phyloP scores from a whole-genome alignment of 2,113 vertebrate species.

The Sander lucioperca region DNA sequence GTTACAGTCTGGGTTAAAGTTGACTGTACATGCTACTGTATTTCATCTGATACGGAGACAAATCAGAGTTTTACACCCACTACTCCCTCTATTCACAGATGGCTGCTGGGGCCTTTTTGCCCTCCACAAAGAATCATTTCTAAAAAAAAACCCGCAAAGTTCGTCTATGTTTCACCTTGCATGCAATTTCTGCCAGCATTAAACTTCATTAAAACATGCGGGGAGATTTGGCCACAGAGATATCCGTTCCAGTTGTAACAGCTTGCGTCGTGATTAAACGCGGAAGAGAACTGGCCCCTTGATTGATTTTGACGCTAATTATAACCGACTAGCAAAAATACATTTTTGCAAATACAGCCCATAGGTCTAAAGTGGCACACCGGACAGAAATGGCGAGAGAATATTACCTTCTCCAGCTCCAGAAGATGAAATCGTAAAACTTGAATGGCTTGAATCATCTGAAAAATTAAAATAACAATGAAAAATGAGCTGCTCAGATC shows the following conservation, averaged over 20 bases:
- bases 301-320: constrained; percentile 99
- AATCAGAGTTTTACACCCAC: constrained; percentile 60
- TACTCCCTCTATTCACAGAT: constrained; percentile 58
- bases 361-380: constrained; percentile 81
- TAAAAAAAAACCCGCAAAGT: constrained; percentile 52
- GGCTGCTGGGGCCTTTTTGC: constrained; percentile 72
- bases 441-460: constrained; percentile 99
- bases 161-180: constrained; percentile 72
- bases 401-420: constrained; percentile 99
- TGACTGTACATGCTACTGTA: constrained; percentile 23
- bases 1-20: constrained; percentile 19
- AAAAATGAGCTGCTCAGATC: constrained; percentile 66
- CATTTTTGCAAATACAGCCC: constrained; percentile 92
- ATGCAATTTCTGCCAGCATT: constrained; percentile 64
- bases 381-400: constrained; percentile 79
- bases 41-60: constrained; percentile 52
- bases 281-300: constrained; percentile 90
- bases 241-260: constrained; percentile 89
- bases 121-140: constrained; percentile 60
- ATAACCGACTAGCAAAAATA: constrained; percentile 91
- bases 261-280: constrained; percentile 97
- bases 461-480: constrained; percentile 87
- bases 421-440: constrained; percentile 99
- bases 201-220: constrained; percentile 66
- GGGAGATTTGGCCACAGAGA: constrained; percentile 85